A percentile compares a stretch with the other conserved stretches of the same genome.
Evolutionary conservation across 2,888 invertebrate species (phyloP).

Genomic region (Anoplius nigerrimus): DNA sequence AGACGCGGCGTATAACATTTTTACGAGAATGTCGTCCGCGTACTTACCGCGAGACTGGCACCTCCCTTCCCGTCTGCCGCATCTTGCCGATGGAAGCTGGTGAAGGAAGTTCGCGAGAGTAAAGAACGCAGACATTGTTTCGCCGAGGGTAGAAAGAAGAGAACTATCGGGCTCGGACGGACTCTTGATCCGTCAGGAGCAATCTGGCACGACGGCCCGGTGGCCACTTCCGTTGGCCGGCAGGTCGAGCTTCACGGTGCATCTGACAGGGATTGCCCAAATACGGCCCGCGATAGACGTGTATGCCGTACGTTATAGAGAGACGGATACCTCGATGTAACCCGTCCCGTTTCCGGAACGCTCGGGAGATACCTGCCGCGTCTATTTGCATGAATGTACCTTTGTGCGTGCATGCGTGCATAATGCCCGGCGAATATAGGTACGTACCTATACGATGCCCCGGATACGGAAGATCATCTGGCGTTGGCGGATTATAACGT

Average conservation of each 20-base stretch:
- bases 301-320: slow-evolving; percentile 4
- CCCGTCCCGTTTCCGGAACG: slow-evolving; percentile 27
- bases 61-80: no score
- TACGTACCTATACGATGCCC: not conserved
- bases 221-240: no score
- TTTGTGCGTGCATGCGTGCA: slow-evolving; percentile 5
- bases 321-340: slow-evolving; percentile 27
- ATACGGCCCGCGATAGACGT: slow-evolving; percentile 31
- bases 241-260: not conserved
- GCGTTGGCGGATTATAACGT: slow-evolving; percentile 24
- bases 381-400: not conserved
- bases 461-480: not conserved
- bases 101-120: no score
- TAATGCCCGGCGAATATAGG: not conserved
- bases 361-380: not conserved
- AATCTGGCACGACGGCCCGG: no score
- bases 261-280: slow-evolving; percentile 41
- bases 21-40: no score
- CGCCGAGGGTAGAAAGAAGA: no score
- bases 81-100: no score
- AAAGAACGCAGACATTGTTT: no score
- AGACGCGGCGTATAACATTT: no score
- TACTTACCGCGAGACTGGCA: no score
- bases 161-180: no score
- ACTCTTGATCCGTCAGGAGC: no score